phyloP scores from a whole-genome alignment of 1,140 invertebrate species.

The Neodiprion pinetum region DNA sequence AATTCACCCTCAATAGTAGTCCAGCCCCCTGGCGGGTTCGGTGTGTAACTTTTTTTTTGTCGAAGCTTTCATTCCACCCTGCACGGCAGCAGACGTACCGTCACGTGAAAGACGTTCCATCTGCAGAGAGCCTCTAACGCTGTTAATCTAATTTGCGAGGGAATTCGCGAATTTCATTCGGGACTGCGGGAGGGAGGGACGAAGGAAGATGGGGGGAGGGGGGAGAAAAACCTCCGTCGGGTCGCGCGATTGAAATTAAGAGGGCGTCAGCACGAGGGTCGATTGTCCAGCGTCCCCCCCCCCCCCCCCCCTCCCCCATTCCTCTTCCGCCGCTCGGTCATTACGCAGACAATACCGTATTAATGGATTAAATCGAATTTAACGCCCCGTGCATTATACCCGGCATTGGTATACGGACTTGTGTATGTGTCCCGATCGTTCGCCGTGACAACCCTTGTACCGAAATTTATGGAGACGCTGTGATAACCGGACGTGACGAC shows the following conservation, averaged over 20 bases:
- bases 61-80: too few relatives aligned
- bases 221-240: background rate
- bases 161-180: background rate
- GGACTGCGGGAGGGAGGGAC: too few relatives aligned
- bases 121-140: too few relatives aligned
- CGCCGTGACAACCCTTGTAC: background rate
- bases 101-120: too few relatives aligned
- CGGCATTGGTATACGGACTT: background rate
- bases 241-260: background rate
- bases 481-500: too few relatives aligned
- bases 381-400: slow-evolving; percentile 36
- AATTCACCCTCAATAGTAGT: too few relatives aligned
- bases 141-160: background rate
- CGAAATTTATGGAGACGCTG: too few relatives aligned
- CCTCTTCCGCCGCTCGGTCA: slow-evolving; percentile 32
- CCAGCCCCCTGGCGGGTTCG: too few relatives aligned
- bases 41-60: too few relatives aligned
- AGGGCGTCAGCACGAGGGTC: background rate
- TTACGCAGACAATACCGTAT: slow-evolving; percentile 54
- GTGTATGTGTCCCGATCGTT: background rate
- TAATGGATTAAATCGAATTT: slow-evolving; percentile 56
- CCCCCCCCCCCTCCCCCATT: background rate
- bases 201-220: too few relatives aligned
- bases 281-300: background rate
- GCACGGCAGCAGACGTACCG: too few relatives aligned